Conservation (phyloP, 2,888 invertebrate species). For the Caenorhabditis macrosperma region DNA sequence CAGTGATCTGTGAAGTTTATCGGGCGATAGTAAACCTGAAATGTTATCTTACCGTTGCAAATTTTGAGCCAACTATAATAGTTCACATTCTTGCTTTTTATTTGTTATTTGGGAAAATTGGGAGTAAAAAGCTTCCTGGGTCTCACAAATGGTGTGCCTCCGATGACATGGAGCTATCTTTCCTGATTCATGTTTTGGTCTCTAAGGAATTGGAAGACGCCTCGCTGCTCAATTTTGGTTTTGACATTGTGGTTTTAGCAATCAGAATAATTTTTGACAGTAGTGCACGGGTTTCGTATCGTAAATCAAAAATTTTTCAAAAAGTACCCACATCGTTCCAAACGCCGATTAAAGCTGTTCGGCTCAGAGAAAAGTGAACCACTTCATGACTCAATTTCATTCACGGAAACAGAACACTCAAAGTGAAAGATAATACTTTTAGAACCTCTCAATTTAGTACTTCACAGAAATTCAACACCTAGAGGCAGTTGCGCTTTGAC, state of each 20-base stretch:
- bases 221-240: constrained; percentile 42
- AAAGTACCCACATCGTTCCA: too few species aligned
- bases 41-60: too few species aligned
- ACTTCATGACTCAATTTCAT: background rate
- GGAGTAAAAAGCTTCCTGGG: constrained; percentile 13
- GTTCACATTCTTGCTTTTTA: constrained; percentile 4
- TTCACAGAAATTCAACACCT: constrained; percentile 57
- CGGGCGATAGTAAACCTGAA: constrained; percentile 79
- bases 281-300: too few species aligned
- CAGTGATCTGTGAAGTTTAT: constrained; percentile 79
- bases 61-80: too few species aligned
- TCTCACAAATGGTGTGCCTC: constrained; percentile 6
- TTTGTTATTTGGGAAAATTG: background rate
- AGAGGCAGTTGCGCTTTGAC: constrained; percentile 47
- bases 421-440: constrained; percentile 53
- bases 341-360: too few species aligned
- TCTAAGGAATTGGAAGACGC: constrained; percentile 40
- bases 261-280: constrained; percentile 11
- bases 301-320: too few species aligned
- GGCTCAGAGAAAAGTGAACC: too few species aligned
- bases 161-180: constrained; percentile 31
- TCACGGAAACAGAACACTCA: background rate
- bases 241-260: constrained; percentile 22
- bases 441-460: constrained; percentile 9
- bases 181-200: constrained; percentile 39